Base-by-base conservation (phyloP, 1,140 invertebrate genomes). In the Pseudomyrmex flavicornis region DNA sequence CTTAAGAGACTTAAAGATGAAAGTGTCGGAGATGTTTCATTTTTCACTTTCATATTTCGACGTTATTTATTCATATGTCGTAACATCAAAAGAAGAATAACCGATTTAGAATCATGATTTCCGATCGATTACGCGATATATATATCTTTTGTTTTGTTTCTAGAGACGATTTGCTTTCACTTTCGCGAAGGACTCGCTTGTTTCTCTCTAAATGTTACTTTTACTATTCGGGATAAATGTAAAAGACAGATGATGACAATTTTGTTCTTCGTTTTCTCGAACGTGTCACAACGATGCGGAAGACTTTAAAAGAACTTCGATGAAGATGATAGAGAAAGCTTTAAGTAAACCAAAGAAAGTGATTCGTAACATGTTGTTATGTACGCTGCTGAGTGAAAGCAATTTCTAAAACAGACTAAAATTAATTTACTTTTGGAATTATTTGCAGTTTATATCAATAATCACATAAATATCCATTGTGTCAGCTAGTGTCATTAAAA, bases 81-180 rank as follows among this genome's bases (percentile, higher is more conserved):
- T 35, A 35, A 65, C 13, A 8, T 22, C 50, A 13, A 56, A 8
- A 77, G 35, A 68, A 2, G 10, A 48, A 68, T 68, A 52, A 5
- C 17, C 35, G 35, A 77, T 54, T 8, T 5, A 59, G 26, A n/a
- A 35, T 77, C 26, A 20, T 46, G 62, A 54, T 48, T 68, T 77
- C 52, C 62, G 52, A 46, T 77, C 63, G 52, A 77, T 77, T 68
- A 77, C 62, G 48, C 35, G 46, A 77, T 50, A 54, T 13, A 68
- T 22, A 35, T 35, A 58, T 68, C 62, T 35, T 12, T 13, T 15
- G 50, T 46, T 35, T 10, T 15, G 50, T 46, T 35, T 10, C 35
- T 68, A 68, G 26, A 77, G 17, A 68, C 50, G 65, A 72, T 56
- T 68, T 46, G 26, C 74, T 77, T 77, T 77, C 74, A 66, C 62